Evolutionary conservation across 2,888 invertebrate species (phyloP), one percentile per base, ranked within the genome.

Genomic region (Phasia obesa): DNA sequence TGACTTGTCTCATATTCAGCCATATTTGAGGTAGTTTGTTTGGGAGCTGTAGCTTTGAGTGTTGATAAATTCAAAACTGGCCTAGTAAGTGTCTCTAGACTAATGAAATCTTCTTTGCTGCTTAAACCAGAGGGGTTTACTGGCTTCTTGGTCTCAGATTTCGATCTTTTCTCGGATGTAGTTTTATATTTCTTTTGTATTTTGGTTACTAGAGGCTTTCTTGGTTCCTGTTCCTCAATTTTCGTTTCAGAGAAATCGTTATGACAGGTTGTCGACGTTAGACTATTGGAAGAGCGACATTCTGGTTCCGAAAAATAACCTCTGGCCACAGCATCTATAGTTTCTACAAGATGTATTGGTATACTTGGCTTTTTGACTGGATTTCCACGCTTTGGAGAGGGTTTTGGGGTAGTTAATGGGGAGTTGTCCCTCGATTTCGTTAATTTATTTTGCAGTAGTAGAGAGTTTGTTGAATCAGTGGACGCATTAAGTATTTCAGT

Each of bases 61-160:
- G 21, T 27, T 17, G 42, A 7, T n/a, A 51, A 13, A 53, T 80
- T 55, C 9, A 76, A 69, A 77, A 69, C 53, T 51, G 79, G 76
- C 19, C 57, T 62, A 23, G 73, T 70, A 31, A 81, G 25, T 15
- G 62, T 59, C 23, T 84, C 70, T 21, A 73, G 27, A 19, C 27
- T 65, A 21, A 79, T 57, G 47, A 47, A 25, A 35, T 69, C 60
- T 25, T 77, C 77, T 3, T 5, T 53, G 13, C 11, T 76, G 51
- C 47, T 47, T 4, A 47, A 55, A 9, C 11, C 42, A 27, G 21
- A 23, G 6, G 19, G n/a, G 7, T 83, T 84, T 9, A 84, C 70
- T 19, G 85, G 88, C 88, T 91, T 90, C 89, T 93, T 90, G 84
- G 91, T 88, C 88, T 92, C 87, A 85, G 92, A 88, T 89, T 92